Base-by-base conservation (phyloP, 2,797 vertebrate genomes). In the Glossophaga mutica region DNA sequence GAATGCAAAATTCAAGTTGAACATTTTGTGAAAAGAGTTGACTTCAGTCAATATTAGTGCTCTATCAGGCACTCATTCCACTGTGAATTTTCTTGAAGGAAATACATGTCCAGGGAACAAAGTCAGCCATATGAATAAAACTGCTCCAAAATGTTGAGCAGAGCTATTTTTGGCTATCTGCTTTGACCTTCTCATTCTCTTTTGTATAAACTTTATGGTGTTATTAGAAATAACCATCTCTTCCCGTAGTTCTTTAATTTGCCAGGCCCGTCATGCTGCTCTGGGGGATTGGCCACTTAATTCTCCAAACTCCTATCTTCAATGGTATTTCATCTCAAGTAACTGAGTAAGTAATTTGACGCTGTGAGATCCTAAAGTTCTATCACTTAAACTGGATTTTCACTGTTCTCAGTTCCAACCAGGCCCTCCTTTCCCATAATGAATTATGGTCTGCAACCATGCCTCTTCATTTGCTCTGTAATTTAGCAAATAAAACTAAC, bases 311-410 rank as follows among this genome's bases (percentile, higher is more conserved):
- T 21, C 67, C 87, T 88, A 9, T 83, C 18, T 94, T 89, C 11
- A 34, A 9, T 84, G 70, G 4, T 62, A 82, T 93, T 89, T 94
- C 42, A 91, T 91, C 59, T 65, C 46, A 82, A 26, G 21, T 87
- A 83, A 94, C 78, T 37, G 42, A 73, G 76, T 46, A 71, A 91
- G 93, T 87, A 93, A 86, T 82, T 89, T 62, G 71, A 87, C 81
- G 37, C 39, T 91, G 19, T 90, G 62, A 70, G 32, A 84, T 87
- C 32, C 52, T 94, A 22, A 82, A 89, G 21, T 78, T 59, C 34
- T 71, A 74, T 70, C 68, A 90, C 22, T 93, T 86, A 59, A 71
- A 46, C 65, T 85, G 29, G 57, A 74, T 91, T 94, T 93, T 89
- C 52, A 78, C 26, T 89, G 26, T 19, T 77, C 3, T 83, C 32